These are phyloP conservation scores for Oriolus oriolus DNA, from an alignment of 2,113 vertebrate genomes.

Conservation along the genomic window DNA sequence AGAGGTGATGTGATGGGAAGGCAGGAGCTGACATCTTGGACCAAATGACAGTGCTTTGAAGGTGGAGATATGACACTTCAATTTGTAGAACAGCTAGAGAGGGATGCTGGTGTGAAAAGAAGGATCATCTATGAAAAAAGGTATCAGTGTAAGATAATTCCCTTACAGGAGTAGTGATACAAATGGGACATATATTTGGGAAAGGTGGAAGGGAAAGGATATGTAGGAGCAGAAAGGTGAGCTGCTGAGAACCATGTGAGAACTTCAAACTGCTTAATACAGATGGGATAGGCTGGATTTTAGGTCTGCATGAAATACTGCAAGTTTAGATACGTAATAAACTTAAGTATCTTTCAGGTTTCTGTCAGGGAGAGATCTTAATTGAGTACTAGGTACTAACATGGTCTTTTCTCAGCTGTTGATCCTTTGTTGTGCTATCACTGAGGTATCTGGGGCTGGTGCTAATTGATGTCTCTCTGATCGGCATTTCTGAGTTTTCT, in stretches of 20 bases:
- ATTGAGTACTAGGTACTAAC: neutral
- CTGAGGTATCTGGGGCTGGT: neutral
- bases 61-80: neutral
- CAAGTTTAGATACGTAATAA: neutral
- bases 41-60: neutral
- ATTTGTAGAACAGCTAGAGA: neutral
- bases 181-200: neutral
- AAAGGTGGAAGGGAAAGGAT: neutral
- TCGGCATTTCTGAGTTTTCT: neutral
- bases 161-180: neutral
- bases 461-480: neutral
- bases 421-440: neutral
- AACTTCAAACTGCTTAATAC: neutral
- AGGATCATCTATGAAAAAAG: neutral
- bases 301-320: neutral
- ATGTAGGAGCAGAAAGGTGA: neutral
- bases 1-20: neutral
- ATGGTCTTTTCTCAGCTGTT: neutral
- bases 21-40: neutral
- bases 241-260: neutral
- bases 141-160: neutral
- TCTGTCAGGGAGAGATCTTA: neutral
- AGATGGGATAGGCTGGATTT: neutral
- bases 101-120: neutral
- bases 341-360: neutral